Conservation (phyloP, 2,888 invertebrate species). For the Caenorhabditis sp. region DNA sequence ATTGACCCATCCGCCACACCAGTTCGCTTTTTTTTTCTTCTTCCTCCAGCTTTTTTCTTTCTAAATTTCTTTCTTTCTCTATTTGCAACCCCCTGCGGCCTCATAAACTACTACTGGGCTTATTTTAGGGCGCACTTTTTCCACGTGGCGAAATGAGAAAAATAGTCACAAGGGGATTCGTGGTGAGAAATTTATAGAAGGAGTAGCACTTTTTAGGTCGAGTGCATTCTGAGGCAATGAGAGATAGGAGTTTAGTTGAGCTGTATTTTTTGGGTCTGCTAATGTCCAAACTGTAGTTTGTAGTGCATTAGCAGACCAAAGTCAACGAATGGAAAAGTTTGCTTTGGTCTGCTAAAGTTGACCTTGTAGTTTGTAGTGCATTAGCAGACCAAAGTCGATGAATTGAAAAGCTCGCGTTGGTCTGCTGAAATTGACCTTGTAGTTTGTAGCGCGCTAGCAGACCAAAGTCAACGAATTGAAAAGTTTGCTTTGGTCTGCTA, state of each 20-base stretch:
- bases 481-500: background rate
- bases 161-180: background rate
- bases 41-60: slow-evolving; percentile 11
- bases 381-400: background rate
- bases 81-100: slow-evolving; percentile 46
- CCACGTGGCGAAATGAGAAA: slow-evolving; percentile 2
- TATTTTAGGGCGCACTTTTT: slow-evolving; percentile 5
- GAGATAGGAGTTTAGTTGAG: too few species aligned
- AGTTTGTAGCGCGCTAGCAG: background rate
- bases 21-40: slow-evolving; percentile 6
- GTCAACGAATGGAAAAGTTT: background rate
- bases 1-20: slow-evolving; percentile 40
- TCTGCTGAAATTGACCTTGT: background rate
- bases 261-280: background rate
- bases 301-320: background rate
- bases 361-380: background rate
- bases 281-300: background rate
- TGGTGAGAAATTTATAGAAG: too few species aligned
- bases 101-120: slow-evolving; percentile 50
- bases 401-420: background rate
- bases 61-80: slow-evolving; percentile 29
- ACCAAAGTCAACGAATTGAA: background rate
- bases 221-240: too few species aligned
- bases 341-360: background rate
- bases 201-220: too few species aligned